Evolutionary conservation across 2,113 vertebrate genomes (phyloP).

Genomic region (Oryzias javanicus): DNA sequence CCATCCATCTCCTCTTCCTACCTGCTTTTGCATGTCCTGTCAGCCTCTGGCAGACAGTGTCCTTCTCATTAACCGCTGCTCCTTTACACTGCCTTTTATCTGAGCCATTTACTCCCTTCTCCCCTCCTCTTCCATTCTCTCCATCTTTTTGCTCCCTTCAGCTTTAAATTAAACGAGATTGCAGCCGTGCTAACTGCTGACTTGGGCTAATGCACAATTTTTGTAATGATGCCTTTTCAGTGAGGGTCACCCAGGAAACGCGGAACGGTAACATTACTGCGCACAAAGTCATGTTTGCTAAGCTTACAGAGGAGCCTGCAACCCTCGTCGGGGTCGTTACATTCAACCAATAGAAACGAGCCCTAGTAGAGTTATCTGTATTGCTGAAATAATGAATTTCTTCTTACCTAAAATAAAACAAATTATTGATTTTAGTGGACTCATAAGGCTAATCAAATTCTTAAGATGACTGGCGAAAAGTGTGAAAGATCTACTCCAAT

Average conservation of each 20-base stretch:
- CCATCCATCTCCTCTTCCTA: conserved; percentile 32
- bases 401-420: neutral
- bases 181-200: conserved; percentile 67
- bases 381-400: neutral
- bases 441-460: neutral
- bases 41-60: conserved; percentile 46
- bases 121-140: conserved; percentile 27
- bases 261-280: conserved; percentile 62
- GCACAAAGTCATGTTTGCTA: conserved; percentile 52
- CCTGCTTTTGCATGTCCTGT: conserved; percentile 37
- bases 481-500: neutral
- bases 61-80: conserved; percentile 45
- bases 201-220: conserved; percentile 64
- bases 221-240: conserved; percentile 64
- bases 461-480: conserved; percentile 36
- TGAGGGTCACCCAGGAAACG: conserved; percentile 58
- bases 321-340: conserved; percentile 46
- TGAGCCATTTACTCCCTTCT: conserved; percentile 14
- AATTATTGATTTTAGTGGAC: neutral
- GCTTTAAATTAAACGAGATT: conserved; percentile 59
- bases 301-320: conserved; percentile 45
- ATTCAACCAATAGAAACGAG: conserved; percentile 63
- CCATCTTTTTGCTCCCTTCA: conserved; percentile 37
- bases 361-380: conserved; percentile 48
- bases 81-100: conserved; percentile 40